These are phyloP conservation scores for Saccostrea echinata DNA, from an alignment of 1,140 invertebrate genomes.

Conservation along the genomic window DNA sequence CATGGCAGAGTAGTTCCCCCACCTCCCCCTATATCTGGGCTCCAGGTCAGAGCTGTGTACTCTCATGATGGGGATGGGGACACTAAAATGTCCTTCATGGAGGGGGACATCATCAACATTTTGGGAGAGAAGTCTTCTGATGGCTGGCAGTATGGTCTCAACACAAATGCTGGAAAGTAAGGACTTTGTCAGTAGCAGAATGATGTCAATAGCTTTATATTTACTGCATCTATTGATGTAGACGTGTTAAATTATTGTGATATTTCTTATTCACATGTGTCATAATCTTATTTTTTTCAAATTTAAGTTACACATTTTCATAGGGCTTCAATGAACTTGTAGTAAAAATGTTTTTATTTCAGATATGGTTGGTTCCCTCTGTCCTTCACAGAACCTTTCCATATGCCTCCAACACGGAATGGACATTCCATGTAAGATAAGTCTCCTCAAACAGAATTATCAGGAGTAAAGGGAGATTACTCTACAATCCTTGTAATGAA, in stretches of 20 bases:
- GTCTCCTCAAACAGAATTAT: neutral
- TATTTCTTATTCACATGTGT: too few relatives aligned
- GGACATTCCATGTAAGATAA: conserved; percentile 33
- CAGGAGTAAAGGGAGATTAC: neutral
- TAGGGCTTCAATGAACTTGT: neutral
- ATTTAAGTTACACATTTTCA: too few relatives aligned
- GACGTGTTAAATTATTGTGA: too few relatives aligned
- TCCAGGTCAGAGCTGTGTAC: conserved; percentile 90
- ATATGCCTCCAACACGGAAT: conserved; percentile 69
- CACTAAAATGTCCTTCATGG: conserved; percentile 94
- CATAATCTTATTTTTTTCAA: neutral
- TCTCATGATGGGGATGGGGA: conserved; percentile 94
- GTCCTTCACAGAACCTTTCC: conserved; percentile 90
- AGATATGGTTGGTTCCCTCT: conserved; percentile 95
- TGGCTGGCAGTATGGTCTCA: conserved; percentile 97
- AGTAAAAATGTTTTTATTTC: conserved; percentile 47
- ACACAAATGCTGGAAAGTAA: conserved; percentile 88
- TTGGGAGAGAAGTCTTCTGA: conserved; percentile 91
- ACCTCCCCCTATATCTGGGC: conserved; percentile 78
- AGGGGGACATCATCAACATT: conserved; percentile 92
- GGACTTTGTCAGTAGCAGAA: neutral
- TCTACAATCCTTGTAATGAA: neutral
- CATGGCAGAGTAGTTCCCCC: conserved; percentile 58
- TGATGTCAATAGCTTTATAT: too few relatives aligned
- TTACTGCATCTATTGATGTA: too few relatives aligned